phyloP scores from a whole-genome alignment of 2,888 invertebrate species.

The Schizotus pectinicornis region DNA sequence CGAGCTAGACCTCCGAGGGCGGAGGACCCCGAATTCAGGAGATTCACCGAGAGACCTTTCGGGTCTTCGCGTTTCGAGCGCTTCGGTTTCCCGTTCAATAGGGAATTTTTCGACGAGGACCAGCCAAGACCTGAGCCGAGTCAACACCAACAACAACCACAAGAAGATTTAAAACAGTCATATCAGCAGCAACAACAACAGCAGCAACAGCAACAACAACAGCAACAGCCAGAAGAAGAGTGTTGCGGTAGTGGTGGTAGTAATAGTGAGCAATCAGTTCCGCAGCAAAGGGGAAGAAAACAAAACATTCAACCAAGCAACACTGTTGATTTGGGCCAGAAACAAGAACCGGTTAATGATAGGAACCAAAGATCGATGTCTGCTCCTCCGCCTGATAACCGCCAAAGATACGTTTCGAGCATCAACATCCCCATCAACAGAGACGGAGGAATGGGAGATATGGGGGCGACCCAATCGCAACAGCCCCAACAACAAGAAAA shows the following conservation, averaged over 20 bases:
- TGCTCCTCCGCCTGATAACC: constrained; percentile 76
- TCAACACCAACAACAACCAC: constrained; percentile 57
- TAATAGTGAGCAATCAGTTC: constrained; percentile 43
- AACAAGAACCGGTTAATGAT: constrained; percentile 65
- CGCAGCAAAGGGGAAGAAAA: constrained; percentile 45
- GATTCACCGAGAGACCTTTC: constrained; percentile 59
- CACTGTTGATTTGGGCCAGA: constrained; percentile 79
- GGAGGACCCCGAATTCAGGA: constrained; percentile 58
- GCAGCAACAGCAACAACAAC: constrained; percentile 28
- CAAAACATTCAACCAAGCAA: constrained; percentile 63
- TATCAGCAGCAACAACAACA: constrained; percentile 57
- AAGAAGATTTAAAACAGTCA: constrained; percentile 29
- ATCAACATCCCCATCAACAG: constrained; percentile 53
- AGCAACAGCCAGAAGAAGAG: constrained; percentile 14
- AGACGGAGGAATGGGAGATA: constrained; percentile 28
- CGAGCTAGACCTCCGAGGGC: constrained; percentile 57
- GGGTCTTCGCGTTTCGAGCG: constrained; percentile 48
- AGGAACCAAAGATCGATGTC: constrained; percentile 78
- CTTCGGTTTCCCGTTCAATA: constrained; percentile 51
- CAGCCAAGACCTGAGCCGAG: constrained; percentile 41
- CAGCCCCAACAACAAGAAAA: constrained; percentile 44
- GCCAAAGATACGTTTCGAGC: constrained; percentile 52
- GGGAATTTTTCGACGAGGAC: constrained; percentile 64
- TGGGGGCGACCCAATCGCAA: constrained; percentile 33
- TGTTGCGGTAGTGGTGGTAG: background rate